These are phyloP conservation scores for Agrilus planipennis DNA, from an alignment of 1,140 invertebrate species.

Conservation along the genomic window DNA sequence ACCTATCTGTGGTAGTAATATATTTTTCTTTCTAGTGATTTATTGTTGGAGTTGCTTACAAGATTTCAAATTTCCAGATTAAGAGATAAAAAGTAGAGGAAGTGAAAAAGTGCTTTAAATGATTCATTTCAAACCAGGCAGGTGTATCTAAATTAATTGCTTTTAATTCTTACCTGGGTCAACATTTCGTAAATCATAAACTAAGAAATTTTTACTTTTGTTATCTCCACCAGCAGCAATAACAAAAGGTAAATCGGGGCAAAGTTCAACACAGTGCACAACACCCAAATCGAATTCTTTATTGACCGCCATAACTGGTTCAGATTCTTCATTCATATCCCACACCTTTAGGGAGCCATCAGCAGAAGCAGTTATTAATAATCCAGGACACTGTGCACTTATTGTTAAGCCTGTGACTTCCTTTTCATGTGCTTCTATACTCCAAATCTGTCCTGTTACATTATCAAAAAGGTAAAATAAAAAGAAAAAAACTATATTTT, in stretches of 20 bases:
- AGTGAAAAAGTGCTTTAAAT: neutral
- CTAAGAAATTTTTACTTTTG: slow-evolving; percentile 61
- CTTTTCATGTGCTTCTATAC: slow-evolving; percentile 62
- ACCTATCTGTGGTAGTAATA: too few species aligned
- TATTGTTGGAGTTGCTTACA: too few species aligned
- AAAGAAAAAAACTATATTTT: neutral
- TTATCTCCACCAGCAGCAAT: slow-evolving; percentile 75
- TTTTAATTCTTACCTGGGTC: slow-evolving; percentile 42
- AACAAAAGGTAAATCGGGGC: slow-evolving; percentile 70
- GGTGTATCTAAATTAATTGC: neutral
- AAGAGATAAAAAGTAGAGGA: slow-evolving; percentile 1
- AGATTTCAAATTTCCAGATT: slow-evolving; percentile 1
- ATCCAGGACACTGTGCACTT: slow-evolving; percentile 52
- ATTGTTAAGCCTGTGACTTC: slow-evolving; percentile 66
- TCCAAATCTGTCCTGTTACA: slow-evolving; percentile 56
- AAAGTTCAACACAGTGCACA: slow-evolving; percentile 59
- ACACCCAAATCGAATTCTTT: slow-evolving; percentile 54
- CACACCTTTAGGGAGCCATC: slow-evolving; percentile 70
- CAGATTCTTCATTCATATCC: slow-evolving; percentile 42
- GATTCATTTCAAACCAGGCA: neutral
- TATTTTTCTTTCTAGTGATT: too few species aligned
- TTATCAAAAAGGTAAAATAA: neutral
- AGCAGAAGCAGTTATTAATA: slow-evolving; percentile 57
- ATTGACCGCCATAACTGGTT: slow-evolving; percentile 31
- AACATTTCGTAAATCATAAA: slow-evolving; percentile 60